Conservation (phyloP, 2,797 vertebrate genomes). For the Hippocampus kuda region DNA sequence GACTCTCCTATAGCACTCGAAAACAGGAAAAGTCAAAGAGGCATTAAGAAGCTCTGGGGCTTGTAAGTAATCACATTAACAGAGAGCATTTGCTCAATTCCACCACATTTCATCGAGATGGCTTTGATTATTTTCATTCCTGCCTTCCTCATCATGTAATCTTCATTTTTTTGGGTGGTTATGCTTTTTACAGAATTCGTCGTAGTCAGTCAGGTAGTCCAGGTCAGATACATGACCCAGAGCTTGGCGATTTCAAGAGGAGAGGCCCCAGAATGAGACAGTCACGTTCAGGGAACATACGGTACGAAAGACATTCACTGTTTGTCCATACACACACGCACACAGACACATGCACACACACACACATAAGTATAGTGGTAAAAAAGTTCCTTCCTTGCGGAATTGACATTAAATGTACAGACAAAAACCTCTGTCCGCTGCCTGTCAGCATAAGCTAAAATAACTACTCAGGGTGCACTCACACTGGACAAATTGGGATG, state of each 20-base stretch:
- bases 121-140: background rate
- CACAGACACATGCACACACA: no score
- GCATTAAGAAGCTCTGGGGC: conserved; percentile 94
- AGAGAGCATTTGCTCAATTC: background rate
- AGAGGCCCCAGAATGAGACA: conserved; percentile 84
- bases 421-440: no score
- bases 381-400: no score
- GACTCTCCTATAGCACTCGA: conserved; percentile 84
- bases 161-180: background rate
- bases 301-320: conserved; percentile 19
- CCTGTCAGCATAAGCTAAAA: no score
- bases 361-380: no score
- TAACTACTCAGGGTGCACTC: no score
- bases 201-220: conserved; percentile 90
- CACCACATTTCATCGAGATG: background rate
- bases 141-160: background rate
- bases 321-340: background rate
- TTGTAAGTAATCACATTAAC: conserved; percentile 70
- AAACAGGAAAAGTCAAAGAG: conserved; percentile 80
- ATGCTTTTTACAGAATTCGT: conserved; percentile 72
- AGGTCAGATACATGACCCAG: conserved; percentile 73
- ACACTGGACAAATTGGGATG: no score
- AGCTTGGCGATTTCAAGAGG: conserved; percentile 80
- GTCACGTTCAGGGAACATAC: conserved; percentile 67
- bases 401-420: no score